These are phyloP conservation scores for Anisognathus igniventris DNA, from an alignment of 2,797 vertebrate species.

Conservation along the genomic window DNA sequence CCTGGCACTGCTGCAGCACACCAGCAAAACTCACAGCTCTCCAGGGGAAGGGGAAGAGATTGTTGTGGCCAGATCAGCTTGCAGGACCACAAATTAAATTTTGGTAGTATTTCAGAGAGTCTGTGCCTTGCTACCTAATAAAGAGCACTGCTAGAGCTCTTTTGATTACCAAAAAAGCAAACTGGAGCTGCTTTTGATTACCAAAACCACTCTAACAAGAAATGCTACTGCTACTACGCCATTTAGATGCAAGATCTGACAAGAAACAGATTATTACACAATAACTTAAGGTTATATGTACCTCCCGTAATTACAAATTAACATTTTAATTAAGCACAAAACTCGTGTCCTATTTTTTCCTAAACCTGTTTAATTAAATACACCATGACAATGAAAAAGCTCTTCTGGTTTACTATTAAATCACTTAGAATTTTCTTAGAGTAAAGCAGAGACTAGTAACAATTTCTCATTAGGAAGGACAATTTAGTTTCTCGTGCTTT, in stretches of 20 bases:
- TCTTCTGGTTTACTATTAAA: neutral
- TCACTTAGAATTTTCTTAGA: neutral
- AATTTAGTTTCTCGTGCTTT: neutral
- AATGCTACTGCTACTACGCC: neutral
- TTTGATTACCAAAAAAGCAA: neutral
- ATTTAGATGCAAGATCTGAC: neutral
- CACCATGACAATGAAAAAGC: neutral
- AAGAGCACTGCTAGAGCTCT: neutral
- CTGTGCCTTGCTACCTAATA: neutral
- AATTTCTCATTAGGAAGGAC: neutral
- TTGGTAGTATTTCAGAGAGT: neutral
- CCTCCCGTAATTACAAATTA: constrained; percentile 17
- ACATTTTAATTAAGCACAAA: constrained; percentile 35
- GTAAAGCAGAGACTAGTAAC: neutral
- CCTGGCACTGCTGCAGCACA: neutral
- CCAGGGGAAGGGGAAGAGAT: rapidly evolving
- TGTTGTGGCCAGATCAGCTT: neutral
- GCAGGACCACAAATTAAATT: neutral
- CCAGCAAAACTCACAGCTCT: neutral
- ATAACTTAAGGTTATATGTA: neutral
- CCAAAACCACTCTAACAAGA: neutral
- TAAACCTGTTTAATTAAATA: neutral
- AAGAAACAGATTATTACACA: neutral
- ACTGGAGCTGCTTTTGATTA: neutral
- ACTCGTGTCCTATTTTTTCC: neutral